A percentile compares a stretch with the other conserved stretches of the same genome.
phyloP scores from a whole-genome alignment of 2,888 invertebrate genomes.

The Osmoderma eremita region DNA sequence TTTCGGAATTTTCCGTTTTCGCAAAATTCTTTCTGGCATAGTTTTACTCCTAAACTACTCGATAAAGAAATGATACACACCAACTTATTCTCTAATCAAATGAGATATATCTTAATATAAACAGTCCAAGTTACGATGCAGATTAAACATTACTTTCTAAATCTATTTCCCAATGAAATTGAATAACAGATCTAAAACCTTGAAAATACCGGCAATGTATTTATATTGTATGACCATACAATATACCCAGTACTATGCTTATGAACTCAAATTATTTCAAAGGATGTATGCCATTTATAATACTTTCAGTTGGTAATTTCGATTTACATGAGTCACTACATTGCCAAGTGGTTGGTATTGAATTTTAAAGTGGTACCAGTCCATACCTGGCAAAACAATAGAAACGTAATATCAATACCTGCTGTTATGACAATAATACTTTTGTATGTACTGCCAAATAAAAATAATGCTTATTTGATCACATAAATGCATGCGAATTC shows the following conservation, averaged over 20 bases:
- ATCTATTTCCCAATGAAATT: too few species aligned
- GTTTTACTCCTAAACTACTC: too few species aligned
- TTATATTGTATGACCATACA: constrained; percentile 10
- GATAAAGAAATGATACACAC: too few species aligned
- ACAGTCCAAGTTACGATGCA: too few species aligned
- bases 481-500: too few species aligned
- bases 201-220: constrained; percentile 10
- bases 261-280: too few species aligned
- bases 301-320: constrained; percentile 5
- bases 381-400: constrained; percentile 1
- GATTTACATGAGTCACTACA: constrained; percentile 9
- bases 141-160: too few species aligned
- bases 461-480: neutral
- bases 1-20: too few species aligned
- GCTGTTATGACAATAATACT: neutral
- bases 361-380: constrained; percentile 1
- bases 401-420: neutral
- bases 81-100: too few species aligned
- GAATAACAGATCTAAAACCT: neutral
- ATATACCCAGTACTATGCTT: neutral
- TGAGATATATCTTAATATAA: too few species aligned
- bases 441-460: neutral
- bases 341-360: constrained; percentile 3
- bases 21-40: too few species aligned
- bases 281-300: neutral